Evolutionary conservation across 1,140 invertebrate species (phyloP), one percentile per base, ranked within the genome.

Genomic region (Drosophila teissieri): DNA sequence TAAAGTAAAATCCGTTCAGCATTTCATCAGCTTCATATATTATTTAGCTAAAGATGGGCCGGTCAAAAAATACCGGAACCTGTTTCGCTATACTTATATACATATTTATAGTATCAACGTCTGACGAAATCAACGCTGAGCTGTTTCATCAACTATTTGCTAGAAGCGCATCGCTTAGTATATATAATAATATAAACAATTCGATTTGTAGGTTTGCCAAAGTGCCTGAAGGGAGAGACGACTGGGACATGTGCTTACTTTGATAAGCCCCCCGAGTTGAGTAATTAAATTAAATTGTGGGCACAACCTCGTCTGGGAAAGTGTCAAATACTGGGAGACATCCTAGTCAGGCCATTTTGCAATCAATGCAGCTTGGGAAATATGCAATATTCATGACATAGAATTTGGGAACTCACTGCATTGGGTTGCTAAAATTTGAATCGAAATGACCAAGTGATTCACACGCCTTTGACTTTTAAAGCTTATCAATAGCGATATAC

Each of bases 91-190:
- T 45, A 45, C 14, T 7, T 48, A 24, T 51, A 63, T 14, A 31
- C 8, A 31, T 8, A 12, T 37, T 27, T 52, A 44, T 52, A 68
- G 37, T 68, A 52, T 19, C 5, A 64, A 15, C 48, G 70, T 46
- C 70, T 75, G 73, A 75, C 73, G 73, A 75, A 75, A 75, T 75
- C 53, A 46, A 17, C 22, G 34, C 40, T 36, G 37, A 11, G 27
- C 48, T 44, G 54, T 75, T 75, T 75, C 73, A 75, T 75, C 73
- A 75, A 75, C 73, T 65, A 70, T 56, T 56, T 46, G 34, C 42
- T 12, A 39, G 64, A 69, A 31, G 64, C 44, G n/a, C 67, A 48
- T n/a, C 36, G 42, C 3, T 55, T 31, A 40, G 12, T 68, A 40
- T 40, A 48, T 24, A 19, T 40, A 49, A 53, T 67, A 44, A 37